Percentiles rank a stretch among this genome's conserved stretches.
phyloP scores from a whole-genome alignment of 2,888 invertebrate species.

The Eupithecia subumbrata region DNA sequence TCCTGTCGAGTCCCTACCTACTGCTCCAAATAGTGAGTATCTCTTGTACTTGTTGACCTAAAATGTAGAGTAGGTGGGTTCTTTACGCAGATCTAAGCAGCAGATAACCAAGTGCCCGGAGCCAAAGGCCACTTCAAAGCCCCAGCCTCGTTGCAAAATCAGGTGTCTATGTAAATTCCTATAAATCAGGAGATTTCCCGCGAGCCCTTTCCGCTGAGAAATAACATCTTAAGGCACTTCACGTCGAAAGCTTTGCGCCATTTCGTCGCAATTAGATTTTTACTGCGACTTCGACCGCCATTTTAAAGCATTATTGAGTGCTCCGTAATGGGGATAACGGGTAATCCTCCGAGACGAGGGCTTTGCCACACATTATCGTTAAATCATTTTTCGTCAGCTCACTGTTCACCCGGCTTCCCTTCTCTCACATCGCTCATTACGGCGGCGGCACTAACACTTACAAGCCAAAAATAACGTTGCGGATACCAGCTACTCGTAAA shows the following conservation, averaged over 20 bases:
- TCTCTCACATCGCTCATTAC: background rate
- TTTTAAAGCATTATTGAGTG: constrained; percentile 39
- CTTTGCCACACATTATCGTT: constrained; percentile 43
- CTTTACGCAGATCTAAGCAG: background rate
- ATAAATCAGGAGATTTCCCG: constrained; percentile 32
- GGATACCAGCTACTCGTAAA: background rate
- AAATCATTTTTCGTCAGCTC: constrained; percentile 35
- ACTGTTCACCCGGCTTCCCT: background rate
- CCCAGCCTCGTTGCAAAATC: constrained; percentile 1
- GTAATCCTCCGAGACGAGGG: constrained; percentile 30
- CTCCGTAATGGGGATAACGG: constrained; percentile 36
- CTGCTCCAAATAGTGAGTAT: background rate
- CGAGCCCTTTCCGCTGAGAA: constrained; percentile 18
- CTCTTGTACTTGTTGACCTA: background rate
- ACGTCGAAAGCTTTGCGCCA: constrained; percentile 34
- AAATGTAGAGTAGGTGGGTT: background rate
- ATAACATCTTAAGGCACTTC: constrained; percentile 35
- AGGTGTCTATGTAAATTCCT: constrained; percentile 25
- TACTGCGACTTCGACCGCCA: constrained; percentile 37
- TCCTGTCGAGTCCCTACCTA: background rate
- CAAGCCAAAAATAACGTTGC: background rate
- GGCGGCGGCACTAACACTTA: background rate
- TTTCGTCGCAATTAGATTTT: constrained; percentile 39
- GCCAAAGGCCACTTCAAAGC: constrained; percentile 1
- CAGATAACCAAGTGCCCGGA: background rate